A percentile compares a stretch with the other conserved stretches of the same genome.
Conservation (phyloP, 2,888 invertebrate species). For the Amorpha juglandis region DNA sequence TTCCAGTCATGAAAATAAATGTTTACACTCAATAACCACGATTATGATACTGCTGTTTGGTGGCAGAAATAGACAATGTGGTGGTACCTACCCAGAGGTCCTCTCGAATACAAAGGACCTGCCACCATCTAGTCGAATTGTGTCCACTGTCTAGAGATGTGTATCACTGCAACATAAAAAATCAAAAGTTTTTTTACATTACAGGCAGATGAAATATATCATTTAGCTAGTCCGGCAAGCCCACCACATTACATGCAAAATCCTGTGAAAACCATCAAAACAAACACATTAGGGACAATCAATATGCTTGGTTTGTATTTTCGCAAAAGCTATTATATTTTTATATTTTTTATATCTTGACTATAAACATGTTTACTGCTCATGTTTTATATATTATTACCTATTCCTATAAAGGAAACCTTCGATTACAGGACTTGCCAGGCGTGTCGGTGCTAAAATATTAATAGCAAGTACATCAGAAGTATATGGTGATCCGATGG, state of each 20-base stretch:
- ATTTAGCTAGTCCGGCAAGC: constrained; percentile 99
- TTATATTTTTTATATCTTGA: background rate
- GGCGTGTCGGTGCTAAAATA: constrained; percentile 95
- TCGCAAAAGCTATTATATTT: background rate
- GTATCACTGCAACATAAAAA: background rate
- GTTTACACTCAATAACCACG: too few relatives aligned
- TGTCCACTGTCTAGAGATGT: too few relatives aligned
- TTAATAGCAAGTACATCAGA: constrained; percentile 99
- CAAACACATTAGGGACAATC: constrained; percentile 98
- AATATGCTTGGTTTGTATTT: constrained; percentile 91
- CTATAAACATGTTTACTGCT: constrained; percentile 11
- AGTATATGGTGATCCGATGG: constrained; percentile 99
- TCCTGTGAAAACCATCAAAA: constrained; percentile 99
- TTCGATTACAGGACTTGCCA: constrained; percentile 93
- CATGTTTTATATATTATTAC: background rate
- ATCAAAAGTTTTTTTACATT: constrained; percentile 36
- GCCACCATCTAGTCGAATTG: too few relatives aligned
- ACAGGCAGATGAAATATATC: constrained; percentile 97
- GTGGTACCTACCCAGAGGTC: too few relatives aligned
- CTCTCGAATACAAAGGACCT: too few relatives aligned
- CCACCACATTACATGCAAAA: constrained; percentile 99
- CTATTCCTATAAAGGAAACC: too few relatives aligned
- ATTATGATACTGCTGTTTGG: too few relatives aligned
- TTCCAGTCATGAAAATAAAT: too few relatives aligned
- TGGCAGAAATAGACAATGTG: too few relatives aligned